A percentile compares a stretch with the other conserved stretches of the same genome.
These are phyloP conservation scores for Ochropacha duplaris DNA, from an alignment of 2,888 invertebrate genomes.

Conservation along the genomic window DNA sequence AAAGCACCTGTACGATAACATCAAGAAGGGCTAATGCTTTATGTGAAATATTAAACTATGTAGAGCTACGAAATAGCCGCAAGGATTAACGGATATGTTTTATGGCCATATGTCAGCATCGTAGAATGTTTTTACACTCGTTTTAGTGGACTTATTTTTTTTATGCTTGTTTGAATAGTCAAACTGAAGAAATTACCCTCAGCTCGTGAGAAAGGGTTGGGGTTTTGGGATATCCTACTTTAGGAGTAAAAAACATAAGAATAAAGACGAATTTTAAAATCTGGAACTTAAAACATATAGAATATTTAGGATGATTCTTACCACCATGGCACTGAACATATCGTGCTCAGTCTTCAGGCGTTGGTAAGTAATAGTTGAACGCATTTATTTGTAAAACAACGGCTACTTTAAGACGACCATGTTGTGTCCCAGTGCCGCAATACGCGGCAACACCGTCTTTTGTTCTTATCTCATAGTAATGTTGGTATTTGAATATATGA, in stretches of 20 bases:
- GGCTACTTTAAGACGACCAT: background rate
- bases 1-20: constrained; percentile 65
- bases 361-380: background rate
- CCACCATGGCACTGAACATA: no score
- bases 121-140: background rate
- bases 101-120: background rate
- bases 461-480: constrained; percentile 39
- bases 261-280: no score
- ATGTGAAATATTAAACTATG: constrained; percentile 41
- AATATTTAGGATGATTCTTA: no score
- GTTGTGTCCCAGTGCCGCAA: constrained; percentile 3
- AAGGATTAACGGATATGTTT: background rate
- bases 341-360: background rate
- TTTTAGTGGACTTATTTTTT: background rate
- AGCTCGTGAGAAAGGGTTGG: background rate
- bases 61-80: constrained; percentile 7
- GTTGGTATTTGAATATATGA: constrained; percentile 51
- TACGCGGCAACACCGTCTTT: constrained; percentile 15
- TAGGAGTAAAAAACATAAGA: no score
- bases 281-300: no score
- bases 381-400: background rate
- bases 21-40: constrained; percentile 56
- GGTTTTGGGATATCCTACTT: background rate
- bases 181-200: background rate
- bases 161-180: background rate